phyloP scores from a whole-genome alignment of 1,140 invertebrate genomes.

The Tribolium madens region DNA sequence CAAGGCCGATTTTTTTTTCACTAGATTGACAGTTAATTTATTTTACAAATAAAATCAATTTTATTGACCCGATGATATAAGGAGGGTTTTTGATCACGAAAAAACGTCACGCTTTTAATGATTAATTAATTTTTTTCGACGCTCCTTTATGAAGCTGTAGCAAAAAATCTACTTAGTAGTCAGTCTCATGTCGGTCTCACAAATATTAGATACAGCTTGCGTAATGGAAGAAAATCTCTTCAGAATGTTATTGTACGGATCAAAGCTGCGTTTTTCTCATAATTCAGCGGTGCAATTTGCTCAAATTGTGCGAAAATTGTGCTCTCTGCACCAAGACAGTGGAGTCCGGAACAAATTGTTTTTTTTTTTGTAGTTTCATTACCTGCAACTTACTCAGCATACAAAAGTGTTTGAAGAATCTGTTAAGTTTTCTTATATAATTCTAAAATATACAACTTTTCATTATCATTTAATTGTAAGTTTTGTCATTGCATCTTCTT shows the following conservation, averaged over 20 bases:
- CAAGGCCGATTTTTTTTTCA: slow-evolving; percentile 13
- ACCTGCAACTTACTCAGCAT: no score
- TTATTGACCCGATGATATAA: neutral
- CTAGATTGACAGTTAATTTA: slow-evolving; percentile 19
- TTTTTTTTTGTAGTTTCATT: slow-evolving; percentile 12
- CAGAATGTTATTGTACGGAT: neutral
- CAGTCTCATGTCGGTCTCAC: neutral
- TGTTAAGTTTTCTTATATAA: no score
- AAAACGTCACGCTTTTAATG: slow-evolving; percentile 11
- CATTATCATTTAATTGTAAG: no score
- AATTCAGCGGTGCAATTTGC: neutral
- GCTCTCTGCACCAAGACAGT: neutral
- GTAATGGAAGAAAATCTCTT: neutral
- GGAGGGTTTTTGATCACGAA: neutral
- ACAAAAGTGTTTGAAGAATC: no score
- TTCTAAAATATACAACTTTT: no score
- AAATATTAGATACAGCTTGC: slow-evolving; percentile 10
- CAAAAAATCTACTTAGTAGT: neutral
- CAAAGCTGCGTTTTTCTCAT: neutral
- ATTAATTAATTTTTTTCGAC: slow-evolving; percentile 15
- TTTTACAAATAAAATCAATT: slow-evolving; percentile 36
- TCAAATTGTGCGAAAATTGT: slow-evolving; percentile 8
- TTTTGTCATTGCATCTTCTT: no score
- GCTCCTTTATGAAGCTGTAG: neutral
- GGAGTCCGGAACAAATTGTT: slow-evolving; percentile 1